These are phyloP conservation scores for Thalassophryne amazonica DNA, from an alignment of 2,797 vertebrate species.

Conservation along the genomic window DNA sequence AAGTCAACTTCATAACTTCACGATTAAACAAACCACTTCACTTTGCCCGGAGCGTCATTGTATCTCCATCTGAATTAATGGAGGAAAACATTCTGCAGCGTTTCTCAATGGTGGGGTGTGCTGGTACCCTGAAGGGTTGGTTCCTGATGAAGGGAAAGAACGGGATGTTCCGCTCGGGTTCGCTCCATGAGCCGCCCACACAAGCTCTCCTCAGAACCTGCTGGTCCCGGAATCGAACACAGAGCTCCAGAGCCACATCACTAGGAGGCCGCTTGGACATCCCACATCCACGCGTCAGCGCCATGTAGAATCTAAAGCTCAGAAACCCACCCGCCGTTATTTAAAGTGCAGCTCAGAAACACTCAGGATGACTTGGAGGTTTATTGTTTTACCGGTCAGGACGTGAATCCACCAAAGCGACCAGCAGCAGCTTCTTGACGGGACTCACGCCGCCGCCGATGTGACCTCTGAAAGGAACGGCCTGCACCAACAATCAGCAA, in stretches of 20 bases:
- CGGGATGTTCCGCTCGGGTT: too few relatives aligned
- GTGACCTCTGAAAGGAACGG: conserved; percentile 90
- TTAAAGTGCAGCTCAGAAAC: too few relatives aligned
- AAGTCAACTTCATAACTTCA: too few relatives aligned
- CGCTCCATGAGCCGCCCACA: conserved; percentile 84
- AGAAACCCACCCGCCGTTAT: not conserved
- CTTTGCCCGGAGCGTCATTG: too few relatives aligned
- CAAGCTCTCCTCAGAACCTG: conserved; percentile 88
- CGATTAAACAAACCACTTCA: too few relatives aligned
- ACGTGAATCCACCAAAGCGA: conserved; percentile 87
- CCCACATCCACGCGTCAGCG: conserved; percentile 86
- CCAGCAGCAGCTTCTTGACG: conserved; percentile 88
- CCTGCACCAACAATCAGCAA: conserved; percentile 66
- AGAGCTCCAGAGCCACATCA: conserved; percentile 89
- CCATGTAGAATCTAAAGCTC: conserved; percentile 91
- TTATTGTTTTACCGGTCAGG: conserved; percentile 83
- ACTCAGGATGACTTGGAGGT: not conserved
- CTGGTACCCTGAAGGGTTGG: too few relatives aligned
- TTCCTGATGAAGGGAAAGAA: too few relatives aligned
- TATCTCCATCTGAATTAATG: too few relatives aligned
- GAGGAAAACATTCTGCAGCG: too few relatives aligned
- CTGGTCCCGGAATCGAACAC: conserved; percentile 85
- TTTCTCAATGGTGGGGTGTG: too few relatives aligned
- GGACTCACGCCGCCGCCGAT: conserved; percentile 88
- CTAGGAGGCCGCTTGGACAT: conserved; percentile 78